Evolutionary conservation across 2,113 vertebrate genomes (phyloP).

Genomic region (Apteryx mantelli): DNA sequence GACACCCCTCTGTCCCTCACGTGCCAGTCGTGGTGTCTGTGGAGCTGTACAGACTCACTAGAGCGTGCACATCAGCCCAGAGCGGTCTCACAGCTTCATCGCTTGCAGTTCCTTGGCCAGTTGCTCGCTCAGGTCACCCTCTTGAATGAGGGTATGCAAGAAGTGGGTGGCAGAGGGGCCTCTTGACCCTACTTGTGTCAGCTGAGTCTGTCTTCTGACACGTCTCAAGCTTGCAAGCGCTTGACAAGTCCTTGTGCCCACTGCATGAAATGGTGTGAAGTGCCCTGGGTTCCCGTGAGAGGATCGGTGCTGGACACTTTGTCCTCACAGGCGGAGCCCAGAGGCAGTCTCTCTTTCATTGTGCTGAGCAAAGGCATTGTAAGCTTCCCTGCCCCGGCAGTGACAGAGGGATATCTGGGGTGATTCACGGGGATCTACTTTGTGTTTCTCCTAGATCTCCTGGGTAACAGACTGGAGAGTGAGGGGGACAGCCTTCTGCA

Average conservation of each 20-base stretch:
- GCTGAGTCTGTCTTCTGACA: neutral
- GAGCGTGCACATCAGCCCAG: accelerated
- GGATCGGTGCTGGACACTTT: neutral
- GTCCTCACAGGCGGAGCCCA: neutral
- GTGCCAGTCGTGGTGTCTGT: neutral
- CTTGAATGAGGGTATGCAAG: neutral
- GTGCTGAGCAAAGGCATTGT: neutral
- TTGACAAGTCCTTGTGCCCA: neutral
- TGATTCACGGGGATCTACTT: neutral
- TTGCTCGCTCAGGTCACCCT: accelerated
- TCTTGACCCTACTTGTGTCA: neutral
- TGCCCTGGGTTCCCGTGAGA: neutral
- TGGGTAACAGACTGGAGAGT: slow-evolving; percentile 88
- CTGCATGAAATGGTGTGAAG: neutral
- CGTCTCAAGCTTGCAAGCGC: neutral
- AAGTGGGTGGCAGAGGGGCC: neutral
- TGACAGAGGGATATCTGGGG: neutral
- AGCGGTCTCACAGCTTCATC: neutral
- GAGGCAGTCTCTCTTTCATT: neutral
- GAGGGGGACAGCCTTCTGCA: slow-evolving; percentile 83
- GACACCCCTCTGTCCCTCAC: neutral
- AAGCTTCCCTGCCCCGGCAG: neutral
- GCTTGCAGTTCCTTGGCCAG: neutral
- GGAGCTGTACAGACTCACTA: neutral
- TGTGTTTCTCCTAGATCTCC: slow-evolving; percentile 79